Percentiles rank a stretch among this genome's conserved stretches.
Evolutionary conservation across 1,140 invertebrate genomes (phyloP).

Genomic region (Platorchestia sp.): DNA sequence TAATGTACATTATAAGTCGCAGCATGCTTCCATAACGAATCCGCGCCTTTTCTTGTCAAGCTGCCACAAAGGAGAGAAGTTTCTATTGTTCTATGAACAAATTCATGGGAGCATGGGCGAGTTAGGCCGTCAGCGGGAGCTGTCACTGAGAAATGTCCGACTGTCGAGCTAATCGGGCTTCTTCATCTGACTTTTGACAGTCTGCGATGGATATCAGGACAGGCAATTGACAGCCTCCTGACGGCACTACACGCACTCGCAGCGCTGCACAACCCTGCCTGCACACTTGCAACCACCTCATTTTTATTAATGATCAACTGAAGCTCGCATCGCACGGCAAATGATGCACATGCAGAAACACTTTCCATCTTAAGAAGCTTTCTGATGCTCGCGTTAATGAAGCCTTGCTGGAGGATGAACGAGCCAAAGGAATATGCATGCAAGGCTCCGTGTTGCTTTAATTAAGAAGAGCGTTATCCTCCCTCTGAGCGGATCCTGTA

Average conservation of each 20-base stretch:
- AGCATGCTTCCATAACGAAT: background rate
- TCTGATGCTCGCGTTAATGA: background rate
- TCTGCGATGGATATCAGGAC: conserved; percentile 39
- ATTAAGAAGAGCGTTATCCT: too few species aligned
- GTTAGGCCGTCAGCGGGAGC: conserved; percentile 10
- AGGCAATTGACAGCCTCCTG: conserved; percentile 33
- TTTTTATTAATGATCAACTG: background rate
- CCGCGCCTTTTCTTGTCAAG: background rate
- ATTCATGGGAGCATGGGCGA: conserved; percentile 4
- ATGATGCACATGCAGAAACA: background rate
- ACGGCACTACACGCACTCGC: background rate
- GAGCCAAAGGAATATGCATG: background rate
- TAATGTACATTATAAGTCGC: background rate
- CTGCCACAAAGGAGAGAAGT: background rate
- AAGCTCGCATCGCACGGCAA: background rate
- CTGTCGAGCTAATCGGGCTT: conserved; percentile 21
- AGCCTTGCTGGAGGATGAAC: background rate
- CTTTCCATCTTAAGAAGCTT: background rate
- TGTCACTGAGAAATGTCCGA: conserved; percentile 32
- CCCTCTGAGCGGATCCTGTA: too few species aligned
- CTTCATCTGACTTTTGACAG: conserved; percentile 48
- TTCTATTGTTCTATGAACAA: conserved; percentile 31
- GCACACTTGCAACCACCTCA: background rate
- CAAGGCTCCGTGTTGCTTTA: background rate
- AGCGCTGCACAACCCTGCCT: background rate